Evolutionary conservation across 2,888 invertebrate genomes (phyloP).

Genomic region (Apamea epomidion): DNA sequence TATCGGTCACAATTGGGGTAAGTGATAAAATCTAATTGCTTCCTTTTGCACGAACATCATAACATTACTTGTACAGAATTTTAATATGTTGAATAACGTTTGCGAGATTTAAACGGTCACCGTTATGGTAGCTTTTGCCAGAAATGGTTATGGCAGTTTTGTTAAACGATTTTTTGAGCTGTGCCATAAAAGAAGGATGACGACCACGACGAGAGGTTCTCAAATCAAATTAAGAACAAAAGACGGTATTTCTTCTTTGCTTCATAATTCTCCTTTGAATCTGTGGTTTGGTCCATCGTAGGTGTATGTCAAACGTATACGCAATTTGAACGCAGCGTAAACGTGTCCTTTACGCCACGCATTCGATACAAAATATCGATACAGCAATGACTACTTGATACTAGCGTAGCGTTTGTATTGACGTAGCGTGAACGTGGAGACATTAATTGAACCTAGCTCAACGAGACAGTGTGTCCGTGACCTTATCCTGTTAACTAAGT

Average conservation of each 20-base stretch:
- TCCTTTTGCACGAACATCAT: background rate
- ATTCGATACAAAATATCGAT: background rate
- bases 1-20: constrained; percentile 24
- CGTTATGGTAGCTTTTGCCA: background rate
- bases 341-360: background rate
- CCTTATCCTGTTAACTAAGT: background rate
- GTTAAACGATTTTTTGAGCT: constrained; percentile 1
- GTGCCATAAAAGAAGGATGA: background rate
- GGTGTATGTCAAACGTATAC: background rate
- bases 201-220: background rate
- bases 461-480: background rate
- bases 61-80: constrained; percentile 14
- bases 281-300: background rate
- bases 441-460: background rate
- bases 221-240: background rate
- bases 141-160: background rate
- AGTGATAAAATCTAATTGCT: constrained; percentile 42
- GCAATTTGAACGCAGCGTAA: background rate
- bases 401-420: background rate
- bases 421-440: background rate
- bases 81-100: background rate
- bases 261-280: background rate
- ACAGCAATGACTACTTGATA: background rate
- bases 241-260: background rate
- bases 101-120: constrained; percentile 7